Conservation (phyloP, 2,888 invertebrate species). For the Drosophila seclusa region DNA sequence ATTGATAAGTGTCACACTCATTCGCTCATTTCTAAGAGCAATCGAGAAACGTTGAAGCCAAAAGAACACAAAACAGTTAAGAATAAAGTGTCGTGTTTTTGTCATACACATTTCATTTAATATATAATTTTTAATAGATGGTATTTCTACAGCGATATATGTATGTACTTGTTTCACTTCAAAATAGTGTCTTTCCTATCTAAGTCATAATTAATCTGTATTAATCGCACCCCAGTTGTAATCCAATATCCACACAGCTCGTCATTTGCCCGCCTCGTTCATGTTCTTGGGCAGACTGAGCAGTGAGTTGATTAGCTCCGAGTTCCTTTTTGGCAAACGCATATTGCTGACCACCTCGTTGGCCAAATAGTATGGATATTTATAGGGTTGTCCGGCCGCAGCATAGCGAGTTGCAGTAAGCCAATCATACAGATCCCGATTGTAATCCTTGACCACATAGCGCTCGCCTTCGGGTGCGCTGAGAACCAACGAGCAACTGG, state of each 20-base stretch:
- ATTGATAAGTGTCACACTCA: neutral
- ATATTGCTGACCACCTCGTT: slow-evolving; percentile 71
- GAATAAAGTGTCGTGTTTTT: neutral
- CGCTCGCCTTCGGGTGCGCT: slow-evolving; percentile 83
- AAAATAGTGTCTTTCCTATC: slow-evolving; percentile 29
- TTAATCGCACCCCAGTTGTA: slow-evolving; percentile 14
- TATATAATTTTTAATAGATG: slow-evolving; percentile 24
- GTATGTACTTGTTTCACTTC: neutral
- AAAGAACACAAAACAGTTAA: neutral
- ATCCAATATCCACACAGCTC: neutral
- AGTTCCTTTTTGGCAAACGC: slow-evolving; percentile 88
- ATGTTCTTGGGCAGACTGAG: slow-evolving; percentile 91
- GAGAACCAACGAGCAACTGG: slow-evolving; percentile 48
- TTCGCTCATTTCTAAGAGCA: neutral
- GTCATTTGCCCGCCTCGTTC: slow-evolving; percentile 89
- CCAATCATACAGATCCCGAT: slow-evolving; percentile 82
- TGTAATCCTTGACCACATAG: slow-evolving; percentile 83
- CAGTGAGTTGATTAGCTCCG: slow-evolving; percentile 91
- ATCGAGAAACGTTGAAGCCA: neutral
- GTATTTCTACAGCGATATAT: slow-evolving; percentile 32
- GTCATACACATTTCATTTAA: slow-evolving; percentile 3
- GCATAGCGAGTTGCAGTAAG: slow-evolving; percentile 74
- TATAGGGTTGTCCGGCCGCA: slow-evolving; percentile 67
- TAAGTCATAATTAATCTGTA: slow-evolving; percentile 18
- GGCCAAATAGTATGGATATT: slow-evolving; percentile 68